Conservation (phyloP, 2,113 vertebrate species). For the Columbina picui region DNA sequence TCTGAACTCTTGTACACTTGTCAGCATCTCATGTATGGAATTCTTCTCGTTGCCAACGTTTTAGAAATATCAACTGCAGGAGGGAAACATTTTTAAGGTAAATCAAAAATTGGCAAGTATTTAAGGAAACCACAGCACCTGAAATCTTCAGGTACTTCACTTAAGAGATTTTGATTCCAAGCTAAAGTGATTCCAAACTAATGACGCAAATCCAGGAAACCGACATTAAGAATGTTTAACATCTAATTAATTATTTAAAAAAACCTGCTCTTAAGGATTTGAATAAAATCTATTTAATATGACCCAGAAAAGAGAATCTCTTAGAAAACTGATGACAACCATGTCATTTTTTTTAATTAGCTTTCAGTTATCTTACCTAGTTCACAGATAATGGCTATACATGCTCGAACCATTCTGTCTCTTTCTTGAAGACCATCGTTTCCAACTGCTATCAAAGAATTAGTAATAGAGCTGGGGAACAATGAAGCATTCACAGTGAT, state of each 20-base stretch:
- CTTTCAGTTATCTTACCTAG: constrained; percentile 82
- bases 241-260: not conserved
- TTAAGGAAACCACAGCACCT: not conserved
- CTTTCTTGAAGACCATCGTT: constrained; percentile 97
- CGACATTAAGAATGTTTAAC: not conserved
- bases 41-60: not conserved
- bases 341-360: not conserved
- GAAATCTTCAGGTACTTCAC: not conserved
- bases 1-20: not conserved
- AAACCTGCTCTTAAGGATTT: not conserved
- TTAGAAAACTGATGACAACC: not conserved
- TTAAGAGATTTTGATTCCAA: not conserved
- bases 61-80: not conserved
- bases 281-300: not conserved
- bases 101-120: not conserved
- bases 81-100: not conserved
- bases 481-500: constrained; percentile 97
- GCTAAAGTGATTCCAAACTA: not conserved
- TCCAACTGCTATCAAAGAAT: constrained; percentile 96
- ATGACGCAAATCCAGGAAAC: not conserved
- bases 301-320: not conserved
- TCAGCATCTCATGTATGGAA: not conserved
- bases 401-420: constrained; percentile 97
- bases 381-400: constrained; percentile 98
- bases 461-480: constrained; percentile 95